Evolutionary conservation across 2,888 invertebrate genomes (phyloP).

Genomic region (Smittia aterrima): DNA sequence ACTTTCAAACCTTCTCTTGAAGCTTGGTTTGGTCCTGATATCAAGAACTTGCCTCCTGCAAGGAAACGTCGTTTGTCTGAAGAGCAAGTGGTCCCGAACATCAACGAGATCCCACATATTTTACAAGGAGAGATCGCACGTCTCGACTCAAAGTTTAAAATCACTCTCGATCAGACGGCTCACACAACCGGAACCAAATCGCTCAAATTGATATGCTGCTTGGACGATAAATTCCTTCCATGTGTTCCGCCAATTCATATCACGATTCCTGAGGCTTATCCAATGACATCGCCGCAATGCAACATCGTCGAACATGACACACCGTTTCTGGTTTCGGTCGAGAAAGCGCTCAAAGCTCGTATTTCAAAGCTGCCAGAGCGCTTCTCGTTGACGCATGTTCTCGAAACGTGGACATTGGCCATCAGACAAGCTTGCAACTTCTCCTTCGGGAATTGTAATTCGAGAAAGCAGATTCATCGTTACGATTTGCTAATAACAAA

Average conservation of each 20-base stretch:
- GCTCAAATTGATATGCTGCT: slow-evolving; percentile 75
- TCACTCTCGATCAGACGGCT: slow-evolving; percentile 58
- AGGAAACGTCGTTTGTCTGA: slow-evolving; percentile 72
- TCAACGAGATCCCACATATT: slow-evolving; percentile 81
- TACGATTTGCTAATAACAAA: too few relatives aligned
- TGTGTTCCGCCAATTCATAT: slow-evolving; percentile 88
- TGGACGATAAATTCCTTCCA: slow-evolving; percentile 87
- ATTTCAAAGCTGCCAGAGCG: slow-evolving; percentile 74
- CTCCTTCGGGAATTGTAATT: too few relatives aligned
- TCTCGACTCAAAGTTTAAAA: slow-evolving; percentile 86
- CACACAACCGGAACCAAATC: slow-evolving; percentile 66
- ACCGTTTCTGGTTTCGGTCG: slow-evolving; percentile 71
- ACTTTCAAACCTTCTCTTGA: slow-evolving; percentile 89
- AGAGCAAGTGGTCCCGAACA: slow-evolving; percentile 56
- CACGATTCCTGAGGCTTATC: slow-evolving; percentile 70
- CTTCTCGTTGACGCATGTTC: slow-evolving; percentile 82
- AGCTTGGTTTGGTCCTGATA: slow-evolving; percentile 83
- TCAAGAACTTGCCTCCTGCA: slow-evolving; percentile 73
- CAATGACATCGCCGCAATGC: slow-evolving; percentile 64
- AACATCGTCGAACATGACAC: slow-evolving; percentile 71
- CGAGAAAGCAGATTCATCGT: too few relatives aligned
- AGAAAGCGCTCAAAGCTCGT: slow-evolving; percentile 70
- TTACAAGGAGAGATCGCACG: slow-evolving; percentile 93
- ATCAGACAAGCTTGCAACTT: slow-evolving; percentile 83
- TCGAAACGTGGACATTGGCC: slow-evolving; percentile 95